A percentile compares a stretch with the other conserved stretches of the same genome.
Evolutionary conservation across 2,888 invertebrate species (phyloP).

Genomic region (Ochropleura leucogaster): DNA sequence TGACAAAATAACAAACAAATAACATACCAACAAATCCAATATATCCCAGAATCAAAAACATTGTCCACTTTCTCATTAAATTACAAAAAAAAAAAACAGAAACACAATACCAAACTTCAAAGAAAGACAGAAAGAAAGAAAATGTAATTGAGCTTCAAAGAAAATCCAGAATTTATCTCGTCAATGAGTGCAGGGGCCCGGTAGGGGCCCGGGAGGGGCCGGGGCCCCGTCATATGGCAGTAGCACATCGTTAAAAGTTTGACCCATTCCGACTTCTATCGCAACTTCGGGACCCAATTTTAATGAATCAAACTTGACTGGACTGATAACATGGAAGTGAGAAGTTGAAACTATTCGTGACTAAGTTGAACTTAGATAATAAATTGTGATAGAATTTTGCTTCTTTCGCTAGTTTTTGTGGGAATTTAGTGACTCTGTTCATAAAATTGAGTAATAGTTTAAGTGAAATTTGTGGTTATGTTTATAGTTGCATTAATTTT

Average conservation of each 20-base stretch:
- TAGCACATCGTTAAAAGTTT: constrained; percentile 62
- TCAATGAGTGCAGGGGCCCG: constrained; percentile 19
- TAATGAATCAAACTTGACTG: constrained; percentile 60
- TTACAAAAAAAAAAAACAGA: not conserved
- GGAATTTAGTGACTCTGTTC: not conserved
- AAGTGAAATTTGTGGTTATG: not conserved
- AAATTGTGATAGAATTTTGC: constrained; percentile 31
- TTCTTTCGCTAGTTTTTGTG: constrained; percentile 1
- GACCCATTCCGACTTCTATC: constrained; percentile 42
- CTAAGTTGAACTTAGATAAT: constrained; percentile 33
- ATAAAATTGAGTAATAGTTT: not conserved
- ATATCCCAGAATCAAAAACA: not conserved
- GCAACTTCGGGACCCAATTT: constrained; percentile 58
- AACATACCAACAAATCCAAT: not conserved
- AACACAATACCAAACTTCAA: constrained; percentile 13
- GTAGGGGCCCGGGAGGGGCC: not conserved
- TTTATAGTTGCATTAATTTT: not conserved
- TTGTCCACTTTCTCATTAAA: not conserved
- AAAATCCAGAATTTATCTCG: constrained; percentile 39
- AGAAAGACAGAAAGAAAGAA: constrained; percentile 10
- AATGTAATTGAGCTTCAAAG: constrained; percentile 22
- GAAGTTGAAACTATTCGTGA: constrained; percentile 42
- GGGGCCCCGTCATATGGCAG: constrained; percentile 33
- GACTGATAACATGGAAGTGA: constrained; percentile 49
- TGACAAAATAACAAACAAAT: not conserved